phyloP scores from a whole-genome alignment of 1,140 invertebrate species.

The Hermetia illucens region DNA sequence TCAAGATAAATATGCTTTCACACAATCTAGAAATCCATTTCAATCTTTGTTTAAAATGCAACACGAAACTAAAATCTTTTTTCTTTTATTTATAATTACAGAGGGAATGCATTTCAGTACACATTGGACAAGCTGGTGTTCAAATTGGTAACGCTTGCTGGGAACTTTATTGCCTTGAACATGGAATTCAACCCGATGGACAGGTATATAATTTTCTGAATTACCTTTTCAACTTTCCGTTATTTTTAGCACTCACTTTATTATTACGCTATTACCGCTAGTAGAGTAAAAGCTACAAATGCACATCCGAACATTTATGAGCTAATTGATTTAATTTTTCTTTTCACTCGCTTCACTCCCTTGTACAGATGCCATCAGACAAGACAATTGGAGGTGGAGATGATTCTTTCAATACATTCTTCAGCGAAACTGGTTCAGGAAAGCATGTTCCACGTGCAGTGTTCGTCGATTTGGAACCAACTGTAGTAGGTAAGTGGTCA shows the following conservation, averaged over 20 bases:
- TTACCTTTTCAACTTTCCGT: not conserved
- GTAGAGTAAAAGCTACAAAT: not conserved
- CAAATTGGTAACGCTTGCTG: conserved; percentile 79
- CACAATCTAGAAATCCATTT: too few relatives aligned
- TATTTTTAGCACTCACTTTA: not conserved
- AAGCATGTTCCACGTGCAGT: conserved; percentile 56
- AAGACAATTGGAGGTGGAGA: conserved; percentile 51
- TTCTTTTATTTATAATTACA: too few relatives aligned
- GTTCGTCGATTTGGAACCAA: conserved; percentile 57
- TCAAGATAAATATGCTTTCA: too few relatives aligned
- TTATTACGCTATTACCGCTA: not conserved
- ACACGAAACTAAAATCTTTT: too few relatives aligned
- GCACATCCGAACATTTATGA: not conserved
- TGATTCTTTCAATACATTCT: conserved; percentile 72
- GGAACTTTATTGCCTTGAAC: conserved; percentile 82
- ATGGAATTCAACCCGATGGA: conserved; percentile 80
- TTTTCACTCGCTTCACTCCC: not conserved
- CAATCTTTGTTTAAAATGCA: too few relatives aligned
- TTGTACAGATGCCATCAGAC: conserved; percentile 55
- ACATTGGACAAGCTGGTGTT: conserved; percentile 78
- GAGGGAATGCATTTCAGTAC: conserved; percentile 76
- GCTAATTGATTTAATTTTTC: not conserved
- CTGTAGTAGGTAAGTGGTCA: conserved; percentile 42
- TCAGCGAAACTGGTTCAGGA: conserved; percentile 62
- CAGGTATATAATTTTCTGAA: conserved; percentile 20